Conservation (phyloP, 1,140 invertebrate genomes). For the Drosophila virilis region DNA sequence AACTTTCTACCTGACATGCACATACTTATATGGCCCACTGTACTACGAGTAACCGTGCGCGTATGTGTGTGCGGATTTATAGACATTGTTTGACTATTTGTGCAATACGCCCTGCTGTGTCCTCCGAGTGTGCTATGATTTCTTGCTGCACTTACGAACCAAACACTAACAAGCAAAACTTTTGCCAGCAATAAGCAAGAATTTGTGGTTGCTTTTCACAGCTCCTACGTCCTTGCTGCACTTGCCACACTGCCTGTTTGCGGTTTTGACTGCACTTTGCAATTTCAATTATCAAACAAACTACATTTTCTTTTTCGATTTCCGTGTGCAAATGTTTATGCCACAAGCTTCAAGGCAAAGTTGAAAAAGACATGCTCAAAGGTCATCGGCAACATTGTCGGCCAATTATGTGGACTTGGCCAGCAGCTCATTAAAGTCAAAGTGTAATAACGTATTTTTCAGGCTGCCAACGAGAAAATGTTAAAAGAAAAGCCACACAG, state of each 20-base stretch:
- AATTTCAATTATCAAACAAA: slow-evolving; percentile 70
- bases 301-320: slow-evolving; percentile 59
- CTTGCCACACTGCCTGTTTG: background rate
- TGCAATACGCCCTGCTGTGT: slow-evolving; percentile 23
- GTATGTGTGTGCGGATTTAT: slow-evolving; percentile 57
- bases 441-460: slow-evolving; percentile 57
- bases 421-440: slow-evolving; percentile 61
- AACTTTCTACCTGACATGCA: slow-evolving; percentile 59
- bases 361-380: slow-evolving; percentile 20
- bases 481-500: slow-evolving; percentile 35
- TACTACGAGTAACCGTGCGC: background rate
- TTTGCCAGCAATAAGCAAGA: slow-evolving; percentile 68
- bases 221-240: background rate
- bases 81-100: slow-evolving; percentile 62
- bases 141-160: slow-evolving; percentile 55
- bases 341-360: slow-evolving; percentile 35
- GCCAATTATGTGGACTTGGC: slow-evolving; percentile 54
- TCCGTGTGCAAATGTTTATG: slow-evolving; percentile 65
- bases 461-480: slow-evolving; percentile 59
- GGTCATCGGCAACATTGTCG: background rate
- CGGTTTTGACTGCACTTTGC: slow-evolving; percentile 46
- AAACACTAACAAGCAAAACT: slow-evolving; percentile 73
- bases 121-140: slow-evolving; percentile 51
- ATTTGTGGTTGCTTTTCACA: slow-evolving; percentile 65
- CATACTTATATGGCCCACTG: background rate